Percentiles rank a stretch among this genome's conserved stretches.
phyloP scores from a whole-genome alignment of 2,797 vertebrate genomes.

The Anniella stebbinsi region DNA sequence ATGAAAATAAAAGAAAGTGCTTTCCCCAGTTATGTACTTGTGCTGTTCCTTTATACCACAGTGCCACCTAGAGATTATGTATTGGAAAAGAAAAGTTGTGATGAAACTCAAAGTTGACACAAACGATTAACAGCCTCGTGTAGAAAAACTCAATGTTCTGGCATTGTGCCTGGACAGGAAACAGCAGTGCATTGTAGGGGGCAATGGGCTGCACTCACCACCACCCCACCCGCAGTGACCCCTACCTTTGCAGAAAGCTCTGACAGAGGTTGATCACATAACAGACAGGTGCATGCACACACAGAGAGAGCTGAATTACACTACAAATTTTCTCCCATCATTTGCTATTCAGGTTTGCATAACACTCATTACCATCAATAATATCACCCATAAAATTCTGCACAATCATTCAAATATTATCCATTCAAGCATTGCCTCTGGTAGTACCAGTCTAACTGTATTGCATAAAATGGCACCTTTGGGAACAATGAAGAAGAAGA shows the following conservation, averaged over 20 bases:
- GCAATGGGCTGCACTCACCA: no score
- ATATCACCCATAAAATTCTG: not conserved
- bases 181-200: no score
- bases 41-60: no score
- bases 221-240: no score
- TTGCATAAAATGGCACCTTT: not conserved
- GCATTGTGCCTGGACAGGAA: no score
- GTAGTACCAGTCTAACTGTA: not conserved
- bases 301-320: not conserved
- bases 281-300: not conserved
- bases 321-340: not conserved
- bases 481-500: slow-evolving; percentile 9
- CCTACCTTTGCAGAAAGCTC: not conserved
- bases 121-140: no score
- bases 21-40: no score
- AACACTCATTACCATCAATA: slow-evolving; percentile 29
- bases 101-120: no score
- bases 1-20: no score
- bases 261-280: not conserved
- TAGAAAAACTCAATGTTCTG: no score
- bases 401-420: slow-evolving; percentile 21
- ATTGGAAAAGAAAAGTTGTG: no score
- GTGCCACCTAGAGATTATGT: no score
- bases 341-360: slow-evolving; percentile 26
- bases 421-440: slow-evolving; percentile 40